phyloP scores from a whole-genome alignment of 2,113 vertebrate species.

The Saimiri boliviensis region DNA sequence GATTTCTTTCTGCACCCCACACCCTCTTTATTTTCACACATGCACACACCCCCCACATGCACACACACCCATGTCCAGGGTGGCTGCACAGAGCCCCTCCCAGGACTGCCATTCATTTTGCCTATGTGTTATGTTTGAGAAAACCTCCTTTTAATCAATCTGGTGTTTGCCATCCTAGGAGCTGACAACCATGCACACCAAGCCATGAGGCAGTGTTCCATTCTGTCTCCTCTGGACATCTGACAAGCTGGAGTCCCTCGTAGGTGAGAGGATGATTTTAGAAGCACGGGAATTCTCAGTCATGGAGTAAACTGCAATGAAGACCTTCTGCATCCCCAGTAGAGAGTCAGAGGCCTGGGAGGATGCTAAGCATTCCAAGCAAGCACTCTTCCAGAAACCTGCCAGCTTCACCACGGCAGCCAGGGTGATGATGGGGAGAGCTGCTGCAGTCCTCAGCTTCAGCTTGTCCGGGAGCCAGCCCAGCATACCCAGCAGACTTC shows the following conservation, averaged over 20 bases:
- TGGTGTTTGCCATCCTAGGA: neutral
- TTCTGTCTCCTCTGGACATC: neutral
- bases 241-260: neutral
- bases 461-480: neutral
- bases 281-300: neutral
- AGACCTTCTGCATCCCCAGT: neutral
- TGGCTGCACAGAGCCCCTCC: rapidly evolving
- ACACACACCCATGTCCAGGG: neutral
- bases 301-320: neutral
- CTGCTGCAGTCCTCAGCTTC: neutral
- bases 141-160: neutral
- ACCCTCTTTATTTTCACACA: neutral
- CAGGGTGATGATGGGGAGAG: neutral
- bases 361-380: neutral
- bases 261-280: neutral
- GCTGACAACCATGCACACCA: neutral
- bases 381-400: conserved; percentile 11
- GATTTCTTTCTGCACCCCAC: neutral
- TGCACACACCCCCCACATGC: neutral
- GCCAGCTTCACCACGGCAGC: neutral
- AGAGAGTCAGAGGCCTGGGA: neutral
- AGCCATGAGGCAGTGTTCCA: rapidly evolving
- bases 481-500: neutral
- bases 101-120: too few species aligned
- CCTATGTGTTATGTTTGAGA: neutral